phyloP scores from a whole-genome alignment of 1,140 invertebrate species.

The Lineus longissimus region DNA sequence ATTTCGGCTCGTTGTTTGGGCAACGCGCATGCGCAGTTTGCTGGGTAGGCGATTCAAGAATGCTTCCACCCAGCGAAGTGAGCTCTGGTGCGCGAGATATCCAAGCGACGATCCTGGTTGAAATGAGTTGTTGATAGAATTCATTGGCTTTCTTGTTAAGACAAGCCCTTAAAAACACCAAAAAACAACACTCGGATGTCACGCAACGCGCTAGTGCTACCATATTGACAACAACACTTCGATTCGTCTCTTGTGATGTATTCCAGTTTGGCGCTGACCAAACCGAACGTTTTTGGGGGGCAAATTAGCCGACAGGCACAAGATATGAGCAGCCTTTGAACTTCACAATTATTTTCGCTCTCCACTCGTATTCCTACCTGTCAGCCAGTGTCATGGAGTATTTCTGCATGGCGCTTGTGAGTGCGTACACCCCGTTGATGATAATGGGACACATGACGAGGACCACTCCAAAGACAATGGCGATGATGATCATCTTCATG shows the following conservation, averaged over 20 bases:
- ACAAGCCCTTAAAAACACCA: too few species aligned
- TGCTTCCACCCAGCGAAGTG: neutral
- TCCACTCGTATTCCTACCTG: conserved; percentile 23
- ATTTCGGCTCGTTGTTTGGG: neutral
- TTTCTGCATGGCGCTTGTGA: conserved; percentile 39
- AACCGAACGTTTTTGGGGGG: neutral
- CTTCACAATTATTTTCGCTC: neutral
- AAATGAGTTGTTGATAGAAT: neutral
- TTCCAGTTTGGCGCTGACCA: neutral
- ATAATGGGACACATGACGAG: conserved; percentile 35
- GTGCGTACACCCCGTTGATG: conserved; percentile 32
- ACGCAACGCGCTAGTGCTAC: too few species aligned
- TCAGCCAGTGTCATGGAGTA: conserved; percentile 36
- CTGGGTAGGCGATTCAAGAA: neutral
- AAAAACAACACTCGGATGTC: too few species aligned
- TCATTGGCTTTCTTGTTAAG: neutral
- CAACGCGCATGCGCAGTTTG: neutral
- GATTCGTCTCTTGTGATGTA: too few species aligned
- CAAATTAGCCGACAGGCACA: neutral
- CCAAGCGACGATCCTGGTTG: neutral
- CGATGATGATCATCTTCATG: conserved; percentile 21
- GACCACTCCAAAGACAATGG: conserved; percentile 30
- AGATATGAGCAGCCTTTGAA: neutral
- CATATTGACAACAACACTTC: too few species aligned
- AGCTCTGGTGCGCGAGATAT: neutral